Conservation (phyloP, 2,113 vertebrate genomes). For the Etheostoma spectabile region DNA sequence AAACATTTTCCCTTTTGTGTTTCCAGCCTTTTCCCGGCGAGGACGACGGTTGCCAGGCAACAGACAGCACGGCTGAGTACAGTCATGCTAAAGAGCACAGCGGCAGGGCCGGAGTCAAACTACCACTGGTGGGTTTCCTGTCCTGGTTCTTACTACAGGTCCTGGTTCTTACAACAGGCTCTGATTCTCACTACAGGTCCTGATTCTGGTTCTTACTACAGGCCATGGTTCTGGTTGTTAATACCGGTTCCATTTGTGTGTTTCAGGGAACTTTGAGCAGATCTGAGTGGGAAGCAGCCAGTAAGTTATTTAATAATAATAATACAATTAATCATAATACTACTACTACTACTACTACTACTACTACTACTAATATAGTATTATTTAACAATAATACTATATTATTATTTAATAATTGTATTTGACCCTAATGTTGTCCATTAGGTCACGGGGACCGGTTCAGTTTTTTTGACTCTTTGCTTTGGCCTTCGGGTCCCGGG, state of each 20-base stretch:
- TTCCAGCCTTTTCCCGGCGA: constrained; percentile 63
- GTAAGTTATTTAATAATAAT: constrained; percentile 79
- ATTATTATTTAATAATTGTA: no score
- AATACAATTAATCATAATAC: no score
- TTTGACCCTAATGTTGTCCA: no score
- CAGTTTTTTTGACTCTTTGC: no score
- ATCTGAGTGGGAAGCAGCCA: constrained; percentile 97
- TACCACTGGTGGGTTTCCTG: constrained; percentile 68
- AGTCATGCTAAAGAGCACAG: constrained; percentile 72
- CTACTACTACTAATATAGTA: no score
- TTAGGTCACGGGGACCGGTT: no score
- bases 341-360: no score
- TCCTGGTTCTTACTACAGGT: neutral
- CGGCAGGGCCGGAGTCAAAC: constrained; percentile 30
- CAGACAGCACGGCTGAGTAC: constrained; percentile 69
- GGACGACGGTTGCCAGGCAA: constrained; percentile 24
- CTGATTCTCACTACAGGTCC: neutral
- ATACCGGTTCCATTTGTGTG: constrained; percentile 15
- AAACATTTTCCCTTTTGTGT: neutral
- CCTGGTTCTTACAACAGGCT: neutral
- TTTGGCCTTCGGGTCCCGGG: no score
- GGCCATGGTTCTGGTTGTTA: neutral
- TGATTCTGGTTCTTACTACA: neutral
- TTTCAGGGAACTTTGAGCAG: constrained; percentile 93
- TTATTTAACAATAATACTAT: no score